Conservation (phyloP, 2,888 invertebrate genomes). For the Ennomos fuscantarius region DNA sequence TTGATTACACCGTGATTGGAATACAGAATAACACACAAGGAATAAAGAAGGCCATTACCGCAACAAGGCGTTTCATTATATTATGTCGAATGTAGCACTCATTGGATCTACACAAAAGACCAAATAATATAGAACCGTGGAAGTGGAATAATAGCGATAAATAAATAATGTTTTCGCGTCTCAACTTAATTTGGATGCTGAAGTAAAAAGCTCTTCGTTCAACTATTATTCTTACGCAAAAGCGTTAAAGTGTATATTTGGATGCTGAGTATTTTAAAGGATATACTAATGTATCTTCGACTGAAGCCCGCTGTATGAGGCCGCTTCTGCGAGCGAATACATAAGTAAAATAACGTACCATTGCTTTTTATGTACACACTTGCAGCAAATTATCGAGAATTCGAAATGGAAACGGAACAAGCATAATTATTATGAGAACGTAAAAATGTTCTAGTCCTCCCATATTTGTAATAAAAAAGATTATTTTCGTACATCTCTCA, state of each 20-base stretch:
- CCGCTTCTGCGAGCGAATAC: slow-evolving; percentile 20
- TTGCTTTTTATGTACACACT: slow-evolving; percentile 28
- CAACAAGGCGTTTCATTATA: slow-evolving; percentile 30
- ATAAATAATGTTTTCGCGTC: slow-evolving; percentile 53
- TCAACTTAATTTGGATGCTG: slow-evolving; percentile 51
- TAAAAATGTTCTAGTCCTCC: not conserved
- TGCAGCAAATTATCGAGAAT: slow-evolving; percentile 14
- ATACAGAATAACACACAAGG: slow-evolving; percentile 20
- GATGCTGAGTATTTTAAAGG: slow-evolving; percentile 8
- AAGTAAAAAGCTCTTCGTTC: slow-evolving; percentile 17
- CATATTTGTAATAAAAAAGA: too few relatives aligned
- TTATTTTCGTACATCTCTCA: too few relatives aligned
- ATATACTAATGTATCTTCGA: slow-evolving; percentile 21
- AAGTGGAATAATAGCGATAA: slow-evolving; percentile 49
- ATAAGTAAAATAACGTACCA: slow-evolving; percentile 20
- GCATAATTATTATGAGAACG: too few relatives aligned
- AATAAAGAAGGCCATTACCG: slow-evolving; percentile 24
- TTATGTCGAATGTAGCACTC: slow-evolving; percentile 39
- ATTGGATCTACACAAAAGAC: slow-evolving; percentile 41
- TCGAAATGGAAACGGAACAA: slow-evolving; percentile 5
- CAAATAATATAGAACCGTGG: slow-evolving; percentile 41
- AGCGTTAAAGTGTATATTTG: slow-evolving; percentile 2
- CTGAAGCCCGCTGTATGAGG: slow-evolving; percentile 20
- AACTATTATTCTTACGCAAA: not conserved
- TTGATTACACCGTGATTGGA: slow-evolving; percentile 17